phyloP scores from a whole-genome alignment of 2,113 vertebrate genomes.

The Donacobius atricapilla region DNA sequence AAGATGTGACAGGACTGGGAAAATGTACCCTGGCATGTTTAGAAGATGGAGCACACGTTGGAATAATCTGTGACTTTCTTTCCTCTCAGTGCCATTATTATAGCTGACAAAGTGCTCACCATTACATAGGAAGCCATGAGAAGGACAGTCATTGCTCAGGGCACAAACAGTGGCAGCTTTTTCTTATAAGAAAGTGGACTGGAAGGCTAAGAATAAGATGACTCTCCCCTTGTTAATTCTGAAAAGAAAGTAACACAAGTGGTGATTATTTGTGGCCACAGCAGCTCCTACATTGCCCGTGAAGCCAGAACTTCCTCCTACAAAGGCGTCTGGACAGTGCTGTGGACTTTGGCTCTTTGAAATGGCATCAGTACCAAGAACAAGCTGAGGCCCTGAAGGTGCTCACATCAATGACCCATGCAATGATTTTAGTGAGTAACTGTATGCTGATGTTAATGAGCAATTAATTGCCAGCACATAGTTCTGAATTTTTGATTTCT shows the following conservation, averaged over 20 bases:
- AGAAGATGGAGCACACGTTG: not conserved
- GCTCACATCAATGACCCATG: not conserved
- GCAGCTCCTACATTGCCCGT: rapidly evolving
- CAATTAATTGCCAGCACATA: rapidly evolving
- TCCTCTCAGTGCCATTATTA: not conserved
- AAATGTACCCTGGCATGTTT: not conserved
- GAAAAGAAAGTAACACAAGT: not conserved
- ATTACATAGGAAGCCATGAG: rapidly evolving
- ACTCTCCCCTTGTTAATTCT: not conserved
- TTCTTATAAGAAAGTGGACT: not conserved
- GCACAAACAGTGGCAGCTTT: not conserved
- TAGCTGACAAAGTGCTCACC: not conserved
- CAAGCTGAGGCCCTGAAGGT: not conserved
- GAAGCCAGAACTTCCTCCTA: not conserved
- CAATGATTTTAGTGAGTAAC: not conserved
- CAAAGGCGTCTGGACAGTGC: not conserved
- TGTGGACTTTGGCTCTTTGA: not conserved
- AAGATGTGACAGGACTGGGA: not conserved
- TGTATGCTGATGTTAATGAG: not conserved
- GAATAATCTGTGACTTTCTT: not conserved
- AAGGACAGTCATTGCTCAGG: not conserved
- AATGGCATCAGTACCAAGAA: not conserved
- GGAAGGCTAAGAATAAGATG: not conserved
- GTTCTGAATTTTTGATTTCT: not conserved
- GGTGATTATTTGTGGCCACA: not conserved